Base-by-base conservation (phyloP, 2,888 invertebrate genomes). In the Eudemis profundana region DNA sequence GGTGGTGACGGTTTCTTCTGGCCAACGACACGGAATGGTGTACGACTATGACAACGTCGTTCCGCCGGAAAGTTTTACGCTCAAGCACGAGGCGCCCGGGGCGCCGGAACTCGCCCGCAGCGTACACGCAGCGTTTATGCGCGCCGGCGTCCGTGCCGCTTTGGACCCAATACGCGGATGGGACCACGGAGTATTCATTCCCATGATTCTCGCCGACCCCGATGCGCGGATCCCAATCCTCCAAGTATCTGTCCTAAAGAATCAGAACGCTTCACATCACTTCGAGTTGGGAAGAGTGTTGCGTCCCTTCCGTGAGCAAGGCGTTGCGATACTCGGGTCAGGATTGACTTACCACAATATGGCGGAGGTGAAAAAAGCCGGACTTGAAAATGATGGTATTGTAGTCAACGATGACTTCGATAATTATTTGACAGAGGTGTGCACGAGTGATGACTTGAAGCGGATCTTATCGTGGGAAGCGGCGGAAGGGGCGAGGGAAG, bases 171-270 rank as follows among this genome's bases (percentile, higher is more conserved):
- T 75, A 68, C 75, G 84, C 74, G 82, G 82, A 29, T 84, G 84
- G 84, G 84, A 84, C 70, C 84, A 84, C 42, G 84, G 84, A 69
- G 79, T 82, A 2, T 84, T 84, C 36, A 78, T 84, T 64, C 84
- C 84, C 0, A 84, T 84, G 84, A 78, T 84, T 76, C 53, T 84
- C 10, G 78, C 83, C 0, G 77, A 82, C n/a, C 83, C 84, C 0
- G 68, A 68, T n/a, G 83, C 83, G 0, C 72, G 84, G 21, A 78
- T 84, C 15, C 84, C 84, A 0, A 76, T 84, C 7, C 65, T 84
- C 1, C 84, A 84, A 70, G 64, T 84, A 23, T 84, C 83, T 0
- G 74, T 84, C 49, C 65, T 84, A 12, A 73, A 73, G 23, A 83
- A 76, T 19, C 83, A 84, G 68, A 68, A 81, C 29, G 77, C 83